These are phyloP conservation scores for Loriculus beryllinus DNA, from an alignment of 2,797 vertebrate species.

Conservation along the genomic window DNA sequence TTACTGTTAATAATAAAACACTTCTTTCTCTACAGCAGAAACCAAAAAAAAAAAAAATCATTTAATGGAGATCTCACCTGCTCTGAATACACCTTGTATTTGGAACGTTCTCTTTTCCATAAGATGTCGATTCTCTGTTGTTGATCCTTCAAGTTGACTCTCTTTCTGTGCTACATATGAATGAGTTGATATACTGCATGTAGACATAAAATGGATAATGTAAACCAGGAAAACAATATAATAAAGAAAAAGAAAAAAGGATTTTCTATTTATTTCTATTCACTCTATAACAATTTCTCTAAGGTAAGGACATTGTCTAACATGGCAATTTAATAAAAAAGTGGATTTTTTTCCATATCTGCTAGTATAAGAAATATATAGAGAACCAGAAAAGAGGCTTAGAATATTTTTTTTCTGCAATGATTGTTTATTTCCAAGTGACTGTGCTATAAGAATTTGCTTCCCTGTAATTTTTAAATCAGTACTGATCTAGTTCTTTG, in stretches of 20 bases:
- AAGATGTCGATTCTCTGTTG: not conserved
- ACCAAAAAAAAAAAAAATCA: not conserved
- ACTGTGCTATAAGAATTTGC: not conserved
- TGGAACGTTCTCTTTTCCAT: not conserved
- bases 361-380: not conserved
- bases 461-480: not conserved
- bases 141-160: not conserved
- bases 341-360: accelerated
- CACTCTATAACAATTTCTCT: not conserved
- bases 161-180: not conserved
- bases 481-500: not conserved
- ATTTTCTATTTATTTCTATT: not conserved
- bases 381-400: not conserved
- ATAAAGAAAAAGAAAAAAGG: not conserved
- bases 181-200: not conserved
- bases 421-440: not conserved
- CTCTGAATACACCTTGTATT: not conserved
- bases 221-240: not conserved
- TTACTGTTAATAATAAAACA: not conserved
- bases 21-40: not conserved
- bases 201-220: not conserved
- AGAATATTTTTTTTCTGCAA: not conserved
- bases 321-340: not conserved
- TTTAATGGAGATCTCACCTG: not conserved
- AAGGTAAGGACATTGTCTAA: not conserved